Conservation (phyloP, 1,140 invertebrate genomes). For the Rhopalosiphum maidis region DNA sequence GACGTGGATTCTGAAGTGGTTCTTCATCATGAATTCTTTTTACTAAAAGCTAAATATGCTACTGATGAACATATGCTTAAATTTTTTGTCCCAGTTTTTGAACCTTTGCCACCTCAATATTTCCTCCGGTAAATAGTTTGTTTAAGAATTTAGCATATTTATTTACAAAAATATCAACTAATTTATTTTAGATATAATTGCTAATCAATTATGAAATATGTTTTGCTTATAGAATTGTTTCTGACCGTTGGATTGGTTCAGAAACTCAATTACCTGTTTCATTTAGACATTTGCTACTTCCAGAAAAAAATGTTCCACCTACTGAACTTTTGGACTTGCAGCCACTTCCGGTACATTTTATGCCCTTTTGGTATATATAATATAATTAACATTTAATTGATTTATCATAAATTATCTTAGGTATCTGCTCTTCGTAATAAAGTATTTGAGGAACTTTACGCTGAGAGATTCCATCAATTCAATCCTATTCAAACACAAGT, state of each 20-base stretch:
- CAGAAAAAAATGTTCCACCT: slow-evolving; percentile 97
- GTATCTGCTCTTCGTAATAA: slow-evolving; percentile 82
- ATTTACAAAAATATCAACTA: neutral
- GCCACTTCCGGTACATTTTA: slow-evolving; percentile 78
- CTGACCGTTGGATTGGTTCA: slow-evolving; percentile 82
- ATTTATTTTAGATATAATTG: neutral
- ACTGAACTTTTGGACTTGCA: slow-evolving; percentile 98
- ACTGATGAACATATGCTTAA: slow-evolving; percentile 95
- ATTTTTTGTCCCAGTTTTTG: slow-evolving; percentile 98
- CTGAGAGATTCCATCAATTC: slow-evolving; percentile 88
- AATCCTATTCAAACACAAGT: slow-evolving; percentile 99
- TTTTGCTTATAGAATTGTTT: slow-evolving; percentile 63
- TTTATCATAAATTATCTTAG: slow-evolving; percentile 57
- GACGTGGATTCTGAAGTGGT: slow-evolving; percentile 97
- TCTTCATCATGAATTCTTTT: slow-evolving; percentile 97
- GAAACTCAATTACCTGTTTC: slow-evolving; percentile 97
- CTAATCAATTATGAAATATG: slow-evolving; percentile 4
- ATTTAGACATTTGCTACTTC: slow-evolving; percentile 95
- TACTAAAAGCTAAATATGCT: slow-evolving; percentile 94
- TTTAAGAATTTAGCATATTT: neutral
- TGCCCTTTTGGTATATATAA: neutral
- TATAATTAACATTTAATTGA: neutral
- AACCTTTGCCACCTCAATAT: slow-evolving; percentile 97
- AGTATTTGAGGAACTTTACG: slow-evolving; percentile 86
- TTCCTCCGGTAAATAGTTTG: slow-evolving; percentile 73